phyloP scores from a whole-genome alignment of 2,113 vertebrate species.

The Vireo altiloquus region DNA sequence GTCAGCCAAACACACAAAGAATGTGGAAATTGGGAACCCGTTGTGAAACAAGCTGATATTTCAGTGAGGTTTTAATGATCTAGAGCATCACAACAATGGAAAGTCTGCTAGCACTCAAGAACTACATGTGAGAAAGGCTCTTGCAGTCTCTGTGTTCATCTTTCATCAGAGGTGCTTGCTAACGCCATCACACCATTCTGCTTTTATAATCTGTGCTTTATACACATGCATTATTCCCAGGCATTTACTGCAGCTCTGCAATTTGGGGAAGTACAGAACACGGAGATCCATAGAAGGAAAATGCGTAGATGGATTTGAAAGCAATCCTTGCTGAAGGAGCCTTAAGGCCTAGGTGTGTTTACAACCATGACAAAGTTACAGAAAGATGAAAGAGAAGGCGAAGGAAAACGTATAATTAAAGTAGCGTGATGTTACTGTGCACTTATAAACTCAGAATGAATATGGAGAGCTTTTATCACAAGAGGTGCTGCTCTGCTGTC shows the following conservation, averaged over 20 bases:
- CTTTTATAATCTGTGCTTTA: background rate
- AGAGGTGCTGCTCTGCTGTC: background rate
- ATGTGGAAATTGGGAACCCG: background rate
- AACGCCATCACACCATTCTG: background rate
- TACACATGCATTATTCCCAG: background rate
- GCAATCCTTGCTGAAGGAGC: constrained; percentile 19
- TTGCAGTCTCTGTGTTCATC: background rate
- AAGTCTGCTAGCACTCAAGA: background rate
- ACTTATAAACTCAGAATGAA: background rate
- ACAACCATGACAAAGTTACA: constrained; percentile 49
- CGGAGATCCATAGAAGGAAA: background rate
- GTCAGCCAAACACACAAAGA: background rate
- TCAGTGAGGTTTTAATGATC: background rate
- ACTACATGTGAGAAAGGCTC: background rate
- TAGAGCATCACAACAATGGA: background rate
- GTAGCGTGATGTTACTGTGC: constrained; percentile 11
- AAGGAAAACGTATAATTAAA: constrained; percentile 63
- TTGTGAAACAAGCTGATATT: constrained; percentile 4
- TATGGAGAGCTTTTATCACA: background rate
- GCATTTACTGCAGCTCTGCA: background rate
- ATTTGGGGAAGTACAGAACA: constrained; percentile 13
- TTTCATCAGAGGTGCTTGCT: constrained; percentile 26
- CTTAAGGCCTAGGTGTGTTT: constrained; percentile 61
- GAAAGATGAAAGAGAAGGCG: constrained; percentile 51
- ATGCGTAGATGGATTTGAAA: constrained; percentile 10